phyloP scores from a whole-genome alignment of 2,888 invertebrate species.

The Pardosa pseudoannulata region DNA sequence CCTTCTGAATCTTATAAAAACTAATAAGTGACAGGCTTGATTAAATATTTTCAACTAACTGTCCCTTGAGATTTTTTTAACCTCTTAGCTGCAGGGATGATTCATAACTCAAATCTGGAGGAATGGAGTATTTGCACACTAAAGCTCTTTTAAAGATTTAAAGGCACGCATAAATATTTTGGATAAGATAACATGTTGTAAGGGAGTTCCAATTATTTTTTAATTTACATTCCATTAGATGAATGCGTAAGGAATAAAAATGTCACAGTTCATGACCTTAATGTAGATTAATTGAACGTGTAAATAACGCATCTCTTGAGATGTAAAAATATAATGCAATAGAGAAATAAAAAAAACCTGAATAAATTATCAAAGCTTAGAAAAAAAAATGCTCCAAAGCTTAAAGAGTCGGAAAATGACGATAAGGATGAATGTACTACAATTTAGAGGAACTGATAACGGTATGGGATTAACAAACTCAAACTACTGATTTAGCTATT shows the following conservation, averaged over 20 bases:
- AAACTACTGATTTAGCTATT: no score
- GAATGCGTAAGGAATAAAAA: neutral
- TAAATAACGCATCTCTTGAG: neutral
- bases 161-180: slow-evolving; percentile 7
- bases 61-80: slow-evolving; percentile 38
- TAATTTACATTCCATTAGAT: neutral
- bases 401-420: no score
- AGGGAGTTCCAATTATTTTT: neutral
- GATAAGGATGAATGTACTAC: no score
- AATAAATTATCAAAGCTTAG: no score
- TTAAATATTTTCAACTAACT: slow-evolving; percentile 61
- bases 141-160: slow-evolving; percentile 25
- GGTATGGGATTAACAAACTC: no score
- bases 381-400: no score
- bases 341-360: neutral
- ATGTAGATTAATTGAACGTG: neutral
- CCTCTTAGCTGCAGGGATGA: slow-evolving; percentile 15
- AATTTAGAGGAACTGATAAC: no score
- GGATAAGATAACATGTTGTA: neutral
- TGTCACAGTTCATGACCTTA: neutral
- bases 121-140: slow-evolving; percentile 27
- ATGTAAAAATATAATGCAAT: neutral
- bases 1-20: slow-evolving; percentile 51
- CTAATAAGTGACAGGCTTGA: slow-evolving; percentile 62
- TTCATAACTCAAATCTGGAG: slow-evolving; percentile 34